A percentile compares a stretch with the other conserved stretches of the same genome.
phyloP scores from a whole-genome alignment of 2,888 invertebrate genomes.

The Sclerodermus sp. region DNA sequence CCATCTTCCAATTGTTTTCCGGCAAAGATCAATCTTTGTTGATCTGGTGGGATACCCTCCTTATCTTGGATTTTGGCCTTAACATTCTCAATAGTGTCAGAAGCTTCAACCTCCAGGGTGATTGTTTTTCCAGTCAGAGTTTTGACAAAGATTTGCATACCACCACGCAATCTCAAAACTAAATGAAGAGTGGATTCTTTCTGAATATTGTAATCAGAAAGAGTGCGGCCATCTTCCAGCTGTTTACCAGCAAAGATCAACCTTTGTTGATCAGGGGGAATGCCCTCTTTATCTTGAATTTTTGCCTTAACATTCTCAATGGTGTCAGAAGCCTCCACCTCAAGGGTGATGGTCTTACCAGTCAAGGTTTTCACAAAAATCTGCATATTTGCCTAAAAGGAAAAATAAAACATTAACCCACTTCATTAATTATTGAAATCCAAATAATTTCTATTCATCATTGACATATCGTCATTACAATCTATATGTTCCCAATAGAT shows the following conservation, averaged over 20 bases:
- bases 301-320: slow-evolving; percentile 16
- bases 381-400: slow-evolving; percentile 35
- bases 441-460: too few relatives aligned
- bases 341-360: slow-evolving; percentile 25
- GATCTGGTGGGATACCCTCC: slow-evolving; percentile 74
- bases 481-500: too few relatives aligned
- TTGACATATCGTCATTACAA: too few relatives aligned
- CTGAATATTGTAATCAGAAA: slow-evolving; percentile 17
- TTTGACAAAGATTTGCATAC: slow-evolving; percentile 1
- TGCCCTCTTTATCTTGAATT: slow-evolving; percentile 17
- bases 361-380: slow-evolving; percentile 35
- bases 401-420: background rate
- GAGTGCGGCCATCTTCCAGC: slow-evolving; percentile 13
- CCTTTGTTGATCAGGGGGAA: slow-evolving; percentile 16
- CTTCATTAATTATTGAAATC: too few relatives aligned
- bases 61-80: slow-evolving; percentile 20
- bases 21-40: slow-evolving; percentile 88
- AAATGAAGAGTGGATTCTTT: slow-evolving; percentile 16
- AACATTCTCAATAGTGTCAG: slow-evolving; percentile 18
- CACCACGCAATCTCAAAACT: slow-evolving; percentile 11
- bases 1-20: slow-evolving; percentile 96
- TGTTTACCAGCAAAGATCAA: slow-evolving; percentile 17
- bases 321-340: slow-evolving; percentile 16
- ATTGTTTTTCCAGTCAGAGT: slow-evolving; percentile 20
- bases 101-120: slow-evolving; percentile 18